Evolutionary conservation across 2,888 invertebrate species (phyloP).

Genomic region (Aleiodes leptofemur): DNA sequence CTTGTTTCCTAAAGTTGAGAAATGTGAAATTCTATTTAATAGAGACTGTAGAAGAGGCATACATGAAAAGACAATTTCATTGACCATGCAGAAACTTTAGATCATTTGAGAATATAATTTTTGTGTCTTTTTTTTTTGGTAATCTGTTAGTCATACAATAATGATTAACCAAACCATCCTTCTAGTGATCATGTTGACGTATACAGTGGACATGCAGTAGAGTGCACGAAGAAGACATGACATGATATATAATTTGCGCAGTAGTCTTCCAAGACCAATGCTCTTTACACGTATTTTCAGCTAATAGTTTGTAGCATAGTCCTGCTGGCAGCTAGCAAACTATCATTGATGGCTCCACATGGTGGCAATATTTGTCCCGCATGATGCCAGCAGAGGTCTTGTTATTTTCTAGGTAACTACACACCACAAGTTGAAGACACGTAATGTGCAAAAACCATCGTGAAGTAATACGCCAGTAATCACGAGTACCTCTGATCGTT

Average conservation of each 20-base stretch:
- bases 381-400: background rate
- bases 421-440: conserved; percentile 34
- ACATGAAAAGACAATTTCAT: background rate
- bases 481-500: conserved; percentile 61
- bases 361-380: conserved; percentile 26
- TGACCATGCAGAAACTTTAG: background rate
- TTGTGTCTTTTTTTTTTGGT: no score
- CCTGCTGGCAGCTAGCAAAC: conserved; percentile 8
- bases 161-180: background rate
- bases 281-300: conserved; percentile 1
- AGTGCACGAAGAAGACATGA: conserved; percentile 12
- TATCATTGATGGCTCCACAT: conserved; percentile 34
- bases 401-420: conserved; percentile 21
- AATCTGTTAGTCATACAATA: background rate
- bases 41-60: background rate
- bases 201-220: conserved; percentile 1
- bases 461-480: conserved; percentile 64
- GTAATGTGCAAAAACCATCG: conserved; percentile 31
- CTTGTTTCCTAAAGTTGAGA: background rate
- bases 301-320: conserved; percentile 4
- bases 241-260: conserved; percentile 12
- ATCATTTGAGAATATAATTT: background rate
- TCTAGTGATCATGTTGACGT: conserved; percentile 2
- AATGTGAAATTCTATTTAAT: background rate
- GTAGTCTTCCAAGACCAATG: conserved; percentile 10